These are phyloP conservation scores for Agriopis leucophaearia DNA, from an alignment of 2,888 invertebrate genomes.

Conservation along the genomic window DNA sequence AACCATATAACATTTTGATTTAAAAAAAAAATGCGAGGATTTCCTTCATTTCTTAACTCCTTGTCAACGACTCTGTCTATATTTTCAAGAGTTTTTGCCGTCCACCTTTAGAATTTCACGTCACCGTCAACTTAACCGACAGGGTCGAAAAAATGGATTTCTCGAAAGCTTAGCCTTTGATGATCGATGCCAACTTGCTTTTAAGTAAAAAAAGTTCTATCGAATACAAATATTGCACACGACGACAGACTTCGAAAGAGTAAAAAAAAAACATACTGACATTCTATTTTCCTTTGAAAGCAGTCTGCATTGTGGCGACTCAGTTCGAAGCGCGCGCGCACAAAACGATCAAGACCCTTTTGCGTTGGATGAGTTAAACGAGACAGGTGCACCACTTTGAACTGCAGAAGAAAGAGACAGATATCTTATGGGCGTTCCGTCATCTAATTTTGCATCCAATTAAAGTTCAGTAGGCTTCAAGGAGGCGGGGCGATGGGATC, in stretches of 20 bases:
- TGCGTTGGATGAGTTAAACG: conserved; percentile 58
- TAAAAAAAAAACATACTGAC: conserved; percentile 64
- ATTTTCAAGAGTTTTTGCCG: conserved; percentile 33
- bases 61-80: neutral
- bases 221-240: conserved; percentile 84
- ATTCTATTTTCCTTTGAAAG: conserved; percentile 82
- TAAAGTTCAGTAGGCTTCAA: conserved; percentile 84
- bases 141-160: conserved; percentile 43
- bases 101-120: conserved; percentile 52
- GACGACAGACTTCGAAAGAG: conserved; percentile 65
- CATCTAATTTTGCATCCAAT: conserved; percentile 79
- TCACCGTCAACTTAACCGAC: conserved; percentile 63
- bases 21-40: neutral
- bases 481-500: conserved; percentile 76
- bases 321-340: conserved; percentile 69
- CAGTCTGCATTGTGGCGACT: conserved; percentile 73
- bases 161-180: conserved; percentile 47
- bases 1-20: neutral
- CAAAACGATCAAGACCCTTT: conserved; percentile 72
- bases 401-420: conserved; percentile 56
- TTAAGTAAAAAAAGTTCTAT: conserved; percentile 72
- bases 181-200: conserved; percentile 70
- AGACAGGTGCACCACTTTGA: conserved; percentile 47
- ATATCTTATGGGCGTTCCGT: conserved; percentile 72
- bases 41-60: neutral